Base-by-base conservation (phyloP, 2,797 vertebrate species). In the Epinephelus malabaricus region DNA sequence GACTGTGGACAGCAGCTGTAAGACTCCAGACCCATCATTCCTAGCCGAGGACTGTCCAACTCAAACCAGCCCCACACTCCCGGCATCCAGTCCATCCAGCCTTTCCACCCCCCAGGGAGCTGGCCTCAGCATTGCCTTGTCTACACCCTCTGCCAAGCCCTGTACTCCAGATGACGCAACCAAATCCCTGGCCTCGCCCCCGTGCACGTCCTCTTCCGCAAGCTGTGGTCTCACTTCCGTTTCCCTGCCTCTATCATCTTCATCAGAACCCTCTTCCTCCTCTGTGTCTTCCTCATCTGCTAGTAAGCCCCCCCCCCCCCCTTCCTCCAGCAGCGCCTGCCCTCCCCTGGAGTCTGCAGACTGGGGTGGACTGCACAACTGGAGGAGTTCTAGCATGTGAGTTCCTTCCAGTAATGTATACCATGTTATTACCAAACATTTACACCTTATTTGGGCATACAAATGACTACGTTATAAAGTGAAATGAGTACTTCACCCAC, bases 1-100 rank as follows among this genome's bases (percentile, higher is more conserved):
- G 92, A 98, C 97, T 0, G 97, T 98, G 38, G 97, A 98, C 90
- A 97, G 97, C 85, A 97, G 97, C 89, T 97, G 97, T 70, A 98
- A 98, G 92, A 97, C 97, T 0, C 97, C 97, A 0, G 97, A 98
- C 43, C 95, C 96, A 14, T 95, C 95, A 21, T 98, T 97, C 78
- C 76, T 96, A 21, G 92, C 92, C 0, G 97, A 97, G 65, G 97
- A 97, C 40, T 91, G 92, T 78, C 82, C 95, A 0, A 54, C 83
- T 47, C 94, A 93, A 80, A 92, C 91, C 34, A 93, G 91, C 69
- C 91, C 92, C 23, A 75, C 76, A 1, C 79, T 79, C 30, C 92
- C 89, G 0, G 86, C 89, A 0, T 81, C 90, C 18, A 96, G 95
- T 82, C 94, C 95, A 0, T 88, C 91, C 19, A 78, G 69, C 49